phyloP scores from a whole-genome alignment of 2,797 vertebrate species.

The Mallotus villosus region DNA sequence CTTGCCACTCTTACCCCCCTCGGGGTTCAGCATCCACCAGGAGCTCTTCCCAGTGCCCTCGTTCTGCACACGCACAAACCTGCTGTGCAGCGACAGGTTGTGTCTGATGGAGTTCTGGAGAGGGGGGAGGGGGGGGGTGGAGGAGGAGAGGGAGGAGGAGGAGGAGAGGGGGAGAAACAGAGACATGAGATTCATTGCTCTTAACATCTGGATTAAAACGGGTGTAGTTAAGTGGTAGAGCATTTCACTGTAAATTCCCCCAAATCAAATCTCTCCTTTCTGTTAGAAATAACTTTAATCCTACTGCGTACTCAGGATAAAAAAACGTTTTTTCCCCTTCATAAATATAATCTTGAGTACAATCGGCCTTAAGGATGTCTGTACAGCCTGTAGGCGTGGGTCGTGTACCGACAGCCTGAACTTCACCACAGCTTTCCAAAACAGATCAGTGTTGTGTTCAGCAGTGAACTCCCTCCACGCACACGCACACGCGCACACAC shows the following conservation, averaged over 20 bases:
- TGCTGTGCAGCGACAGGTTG: constrained; percentile 96
- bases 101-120: constrained; percentile 97
- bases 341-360: neutral
- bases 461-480: neutral
- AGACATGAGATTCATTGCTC: too few species aligned
- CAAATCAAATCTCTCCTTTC: too few species aligned
- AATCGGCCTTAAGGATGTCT: neutral
- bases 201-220: too few species aligned
- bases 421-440: neutral
- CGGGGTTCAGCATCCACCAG: constrained; percentile 99
- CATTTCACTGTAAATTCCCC: too few species aligned
- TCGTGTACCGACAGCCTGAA: neutral
- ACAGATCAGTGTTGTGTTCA: neutral
- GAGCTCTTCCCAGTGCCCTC: constrained; percentile 99
- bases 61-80: constrained; percentile 95
- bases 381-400: neutral
- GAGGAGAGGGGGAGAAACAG: too few species aligned
- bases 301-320: neutral
- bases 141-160: too few species aligned
- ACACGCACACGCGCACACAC: constrained; percentile 3
- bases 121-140: neutral
- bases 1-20: constrained; percentile 95
- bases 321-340: neutral
- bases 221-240: too few species aligned
- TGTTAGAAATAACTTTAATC: too few species aligned